phyloP scores from a whole-genome alignment of 53 echinoderm and acorn worm species.

The Arbacia lixula region DNA sequence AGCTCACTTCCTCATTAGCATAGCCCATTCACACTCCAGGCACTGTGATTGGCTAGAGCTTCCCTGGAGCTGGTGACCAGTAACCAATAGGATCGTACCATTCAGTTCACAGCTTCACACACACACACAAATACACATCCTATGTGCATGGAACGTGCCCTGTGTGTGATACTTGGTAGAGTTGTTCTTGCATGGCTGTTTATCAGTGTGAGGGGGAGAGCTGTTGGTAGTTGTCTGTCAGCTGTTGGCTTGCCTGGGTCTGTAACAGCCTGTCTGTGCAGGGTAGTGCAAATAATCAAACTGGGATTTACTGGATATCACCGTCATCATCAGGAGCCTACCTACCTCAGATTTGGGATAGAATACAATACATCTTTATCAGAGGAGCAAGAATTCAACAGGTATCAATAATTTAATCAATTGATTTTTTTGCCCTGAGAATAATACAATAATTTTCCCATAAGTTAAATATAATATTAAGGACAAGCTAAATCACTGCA shows the following conservation, averaged over 20 bases:
- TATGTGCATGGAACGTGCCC: neutral
- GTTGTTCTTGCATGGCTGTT: conserved; percentile 13
- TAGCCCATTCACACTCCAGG: neutral
- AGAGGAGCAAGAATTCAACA: no score
- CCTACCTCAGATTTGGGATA: no score
- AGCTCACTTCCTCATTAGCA: neutral
- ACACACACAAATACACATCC: neutral
- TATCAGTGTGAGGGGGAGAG: neutral
- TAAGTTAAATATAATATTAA: no score
- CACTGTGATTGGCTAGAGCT: conserved; percentile 18
- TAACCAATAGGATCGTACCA: conserved; percentile 24
- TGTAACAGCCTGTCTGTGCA: conserved; percentile 27
- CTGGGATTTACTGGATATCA: conserved; percentile 33
- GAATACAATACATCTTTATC: no score
- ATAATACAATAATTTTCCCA: no score
- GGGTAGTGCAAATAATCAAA: conserved; percentile 30
- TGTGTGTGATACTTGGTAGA: conserved; percentile 7
- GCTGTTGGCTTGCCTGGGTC: neutral
- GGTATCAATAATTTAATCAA: no score
- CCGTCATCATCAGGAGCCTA: no score
- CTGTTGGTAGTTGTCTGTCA: conserved; percentile 30
- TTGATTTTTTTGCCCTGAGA: no score
- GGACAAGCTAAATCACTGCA: no score
- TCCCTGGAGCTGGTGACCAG: neutral
- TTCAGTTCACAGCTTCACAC: neutral